Conservation (phyloP, 2,888 invertebrate genomes). For the Ectobius pallidus region DNA sequence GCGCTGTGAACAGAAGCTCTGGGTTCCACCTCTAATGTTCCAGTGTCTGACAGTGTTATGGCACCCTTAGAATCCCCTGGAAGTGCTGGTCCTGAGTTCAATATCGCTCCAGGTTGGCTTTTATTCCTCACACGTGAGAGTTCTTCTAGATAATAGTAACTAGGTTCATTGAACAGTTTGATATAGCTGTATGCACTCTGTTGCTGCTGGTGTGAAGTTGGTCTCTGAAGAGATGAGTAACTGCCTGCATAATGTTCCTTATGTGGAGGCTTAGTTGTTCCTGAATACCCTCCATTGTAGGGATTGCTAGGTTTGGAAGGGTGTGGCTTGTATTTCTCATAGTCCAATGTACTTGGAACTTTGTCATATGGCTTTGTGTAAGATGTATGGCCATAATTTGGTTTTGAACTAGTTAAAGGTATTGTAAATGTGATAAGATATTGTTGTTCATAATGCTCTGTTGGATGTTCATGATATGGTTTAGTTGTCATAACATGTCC, state of each 20-base stretch:
- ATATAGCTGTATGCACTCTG: conserved; percentile 21
- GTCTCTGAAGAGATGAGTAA: neutral
- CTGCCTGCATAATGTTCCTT: neutral
- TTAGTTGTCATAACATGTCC: neutral
- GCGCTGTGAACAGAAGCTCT: too few relatives aligned
- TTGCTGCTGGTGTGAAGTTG: neutral
- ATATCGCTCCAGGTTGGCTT: too few relatives aligned
- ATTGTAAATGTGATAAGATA: neutral
- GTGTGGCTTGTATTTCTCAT: conserved; percentile 19
- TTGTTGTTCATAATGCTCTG: neutral
- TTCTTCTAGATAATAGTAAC: conserved; percentile 15
- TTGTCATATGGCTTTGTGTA: neutral
- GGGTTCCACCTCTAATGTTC: neutral
- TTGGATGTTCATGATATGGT: conserved; percentile 11
- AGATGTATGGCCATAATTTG: neutral
- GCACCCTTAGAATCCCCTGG: neutral
- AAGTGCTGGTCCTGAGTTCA: neutral
- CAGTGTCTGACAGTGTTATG: too few relatives aligned
- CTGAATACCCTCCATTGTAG: neutral
- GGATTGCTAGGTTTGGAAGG: neutral
- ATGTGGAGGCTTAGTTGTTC: neutral
- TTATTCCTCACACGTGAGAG: too few relatives aligned
- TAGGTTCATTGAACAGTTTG: conserved; percentile 30
- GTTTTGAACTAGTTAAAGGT: neutral
- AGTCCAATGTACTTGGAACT: conserved; percentile 18